Percentiles rank a stretch among this genome's conserved stretches.
These are phyloP conservation scores for Eulemur rubriventer DNA, from an alignment of 2,797 vertebrate genomes.

Conservation along the genomic window DNA sequence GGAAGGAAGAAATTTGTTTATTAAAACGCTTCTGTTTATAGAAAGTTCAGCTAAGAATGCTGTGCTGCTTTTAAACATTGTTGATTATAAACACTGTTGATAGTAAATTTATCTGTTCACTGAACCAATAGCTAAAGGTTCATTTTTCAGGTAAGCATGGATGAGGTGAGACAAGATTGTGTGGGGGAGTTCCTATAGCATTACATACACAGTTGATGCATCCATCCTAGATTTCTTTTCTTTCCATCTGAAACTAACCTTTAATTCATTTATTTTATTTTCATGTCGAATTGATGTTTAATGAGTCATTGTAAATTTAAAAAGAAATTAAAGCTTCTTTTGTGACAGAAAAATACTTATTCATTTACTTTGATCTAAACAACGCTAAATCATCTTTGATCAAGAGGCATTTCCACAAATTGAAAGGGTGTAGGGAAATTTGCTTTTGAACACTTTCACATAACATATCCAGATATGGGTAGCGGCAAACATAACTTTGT, in stretches of 20 bases:
- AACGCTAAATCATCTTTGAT: neutral
- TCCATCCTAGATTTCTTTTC: neutral
- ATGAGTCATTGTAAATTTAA: neutral
- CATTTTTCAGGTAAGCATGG: neutral
- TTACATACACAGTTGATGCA: neutral
- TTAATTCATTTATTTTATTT: neutral
- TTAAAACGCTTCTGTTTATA: neutral
- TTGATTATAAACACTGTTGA: neutral
- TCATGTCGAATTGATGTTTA: conserved; percentile 33
- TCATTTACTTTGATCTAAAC: neutral
- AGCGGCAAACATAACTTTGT: neutral
- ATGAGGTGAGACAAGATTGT: neutral
- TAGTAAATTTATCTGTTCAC: neutral
- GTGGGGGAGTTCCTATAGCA: too few species aligned
- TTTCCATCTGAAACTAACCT: neutral
- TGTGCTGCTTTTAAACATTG: neutral
- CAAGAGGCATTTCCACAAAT: neutral
- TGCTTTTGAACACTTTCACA: neutral
- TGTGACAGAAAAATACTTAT: conserved; percentile 17
- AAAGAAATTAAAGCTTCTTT: conserved; percentile 34
- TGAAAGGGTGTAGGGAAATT: neutral
- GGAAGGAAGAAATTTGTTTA: neutral
- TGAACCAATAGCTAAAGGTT: neutral
- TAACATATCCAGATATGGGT: neutral
- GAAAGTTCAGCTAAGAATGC: neutral